Evolutionary conservation across 2,797 vertebrate species (phyloP), one percentile per base, ranked within the genome.

Genomic region (Argentina silus): DNA sequence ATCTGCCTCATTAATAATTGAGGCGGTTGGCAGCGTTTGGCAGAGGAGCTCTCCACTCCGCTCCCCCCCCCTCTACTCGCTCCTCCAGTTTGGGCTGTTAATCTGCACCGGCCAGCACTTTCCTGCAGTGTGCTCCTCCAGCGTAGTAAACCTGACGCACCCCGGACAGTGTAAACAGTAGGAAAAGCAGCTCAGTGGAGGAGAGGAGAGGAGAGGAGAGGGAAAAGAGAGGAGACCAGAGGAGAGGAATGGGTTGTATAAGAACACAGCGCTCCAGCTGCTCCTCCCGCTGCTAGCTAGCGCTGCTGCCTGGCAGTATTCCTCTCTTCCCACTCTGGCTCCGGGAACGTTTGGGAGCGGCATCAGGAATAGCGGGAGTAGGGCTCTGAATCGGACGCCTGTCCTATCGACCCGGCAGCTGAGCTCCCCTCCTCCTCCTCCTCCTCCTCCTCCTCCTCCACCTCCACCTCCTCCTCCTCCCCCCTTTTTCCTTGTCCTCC

Each of bases 61-160:
- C 27, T 14, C 12, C 11, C 27, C 1, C 10, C 36, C 2, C 12
- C 14, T 62, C 60, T 62, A 9, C 19, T 59, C 42, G 8, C 61
- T 45, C 64, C 73, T 76, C 75, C 17, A 11, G 7, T 43, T 65
- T 19, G 74, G 75, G 78, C 78, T 76, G 75, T 59, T 74, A 78
- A 83, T 87, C 74, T 86, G 86, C 88, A 65, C 78, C 89, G 87
- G 81, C 23, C 80, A 86, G 86, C 84, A 83, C 78, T 85, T 87
- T 82, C 71, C 77, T 78, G 83, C 81, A 70, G 73, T 69, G 78
- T 70, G 23, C 70, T 43, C 51, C 7, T 47, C 55, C 27, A 4
- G 48, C 57, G 68, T 88, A 86, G 89, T 90, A 88, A 88, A 85
- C 81, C 82, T 81, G 81, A 90, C 75, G 82, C 83, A 71, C 78